These are phyloP conservation scores for Heterodera filipjevi DNA, from an alignment of 2,888 invertebrate genomes.

Conservation along the genomic window DNA sequence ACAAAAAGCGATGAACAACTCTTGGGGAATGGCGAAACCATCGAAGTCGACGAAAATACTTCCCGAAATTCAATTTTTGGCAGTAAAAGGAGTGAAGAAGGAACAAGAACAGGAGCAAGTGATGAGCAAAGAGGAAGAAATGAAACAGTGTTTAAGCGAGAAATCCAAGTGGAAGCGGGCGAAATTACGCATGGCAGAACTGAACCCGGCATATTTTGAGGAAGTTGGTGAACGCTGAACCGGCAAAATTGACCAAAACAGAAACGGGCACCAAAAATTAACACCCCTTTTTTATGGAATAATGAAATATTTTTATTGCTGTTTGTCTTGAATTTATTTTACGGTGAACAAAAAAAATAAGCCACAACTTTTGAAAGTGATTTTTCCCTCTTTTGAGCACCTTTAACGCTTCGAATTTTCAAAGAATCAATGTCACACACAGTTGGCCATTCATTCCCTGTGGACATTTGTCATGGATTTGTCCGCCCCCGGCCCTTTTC, in stretches of 20 bases:
- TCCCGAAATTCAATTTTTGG: background rate
- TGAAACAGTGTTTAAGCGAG: background rate
- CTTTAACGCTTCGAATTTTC: no score
- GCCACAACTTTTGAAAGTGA: no score
- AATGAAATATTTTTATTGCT: background rate
- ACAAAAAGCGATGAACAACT: background rate
- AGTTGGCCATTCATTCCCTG: background rate
- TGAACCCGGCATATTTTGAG: slow-evolving; percentile 10
- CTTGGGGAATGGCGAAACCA: background rate
- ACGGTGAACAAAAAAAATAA: no score
- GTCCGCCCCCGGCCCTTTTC: background rate
- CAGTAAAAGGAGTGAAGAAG: background rate
- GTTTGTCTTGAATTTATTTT: background rate
- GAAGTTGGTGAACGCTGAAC: background rate
- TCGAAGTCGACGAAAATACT: no score
- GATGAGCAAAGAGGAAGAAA: background rate
- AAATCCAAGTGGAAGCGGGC: slow-evolving; percentile 3
- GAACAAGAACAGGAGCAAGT: background rate
- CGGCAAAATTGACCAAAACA: background rate
- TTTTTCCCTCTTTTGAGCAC: no score
- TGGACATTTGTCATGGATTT: no score
- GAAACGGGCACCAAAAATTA: slow-evolving; percentile 2
- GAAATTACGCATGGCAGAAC: background rate
- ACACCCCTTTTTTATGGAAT: background rate
- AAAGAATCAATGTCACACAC: background rate